Percentiles rank a stretch among this genome's conserved stretches.
Conservation (phyloP, 2,888 invertebrate species). For the Eilema caniola region DNA sequence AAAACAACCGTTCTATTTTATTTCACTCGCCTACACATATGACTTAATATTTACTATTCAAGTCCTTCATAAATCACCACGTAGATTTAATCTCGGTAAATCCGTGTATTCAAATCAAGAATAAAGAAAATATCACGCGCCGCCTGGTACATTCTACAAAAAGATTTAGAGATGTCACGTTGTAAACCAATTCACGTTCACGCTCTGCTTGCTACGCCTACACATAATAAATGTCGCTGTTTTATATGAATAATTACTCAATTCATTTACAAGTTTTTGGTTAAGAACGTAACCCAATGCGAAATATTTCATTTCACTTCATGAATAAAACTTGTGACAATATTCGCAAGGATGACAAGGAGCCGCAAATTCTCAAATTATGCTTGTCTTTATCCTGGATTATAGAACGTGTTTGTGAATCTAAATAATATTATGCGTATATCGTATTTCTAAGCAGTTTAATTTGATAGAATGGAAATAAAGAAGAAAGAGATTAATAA, state of each 20-base stretch:
- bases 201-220: constrained; percentile 17
- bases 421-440: background rate
- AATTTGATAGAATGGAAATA: background rate
- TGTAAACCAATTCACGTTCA: constrained; percentile 10
- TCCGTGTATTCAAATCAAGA: constrained; percentile 1
- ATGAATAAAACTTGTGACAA: constrained; percentile 1
- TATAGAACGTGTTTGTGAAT: background rate
- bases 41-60: background rate
- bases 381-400: background rate
- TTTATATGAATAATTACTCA: constrained; percentile 7
- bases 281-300: background rate
- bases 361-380: background rate
- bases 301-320: background rate
- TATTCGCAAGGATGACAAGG: background rate
- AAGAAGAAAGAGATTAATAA: background rate
- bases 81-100: background rate
- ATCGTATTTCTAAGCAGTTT: background rate
- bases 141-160: constrained; percentile 16
- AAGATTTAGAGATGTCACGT: constrained; percentile 18
- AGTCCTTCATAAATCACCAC: background rate
- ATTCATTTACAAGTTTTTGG: constrained; percentile 2
- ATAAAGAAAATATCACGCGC: constrained; percentile 12
- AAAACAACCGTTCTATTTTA: background rate
- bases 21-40: background rate
- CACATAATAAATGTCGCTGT: constrained; percentile 11